Base-by-base conservation (phyloP, 2,888 invertebrate species). In the Lithophane semibrunnea region DNA sequence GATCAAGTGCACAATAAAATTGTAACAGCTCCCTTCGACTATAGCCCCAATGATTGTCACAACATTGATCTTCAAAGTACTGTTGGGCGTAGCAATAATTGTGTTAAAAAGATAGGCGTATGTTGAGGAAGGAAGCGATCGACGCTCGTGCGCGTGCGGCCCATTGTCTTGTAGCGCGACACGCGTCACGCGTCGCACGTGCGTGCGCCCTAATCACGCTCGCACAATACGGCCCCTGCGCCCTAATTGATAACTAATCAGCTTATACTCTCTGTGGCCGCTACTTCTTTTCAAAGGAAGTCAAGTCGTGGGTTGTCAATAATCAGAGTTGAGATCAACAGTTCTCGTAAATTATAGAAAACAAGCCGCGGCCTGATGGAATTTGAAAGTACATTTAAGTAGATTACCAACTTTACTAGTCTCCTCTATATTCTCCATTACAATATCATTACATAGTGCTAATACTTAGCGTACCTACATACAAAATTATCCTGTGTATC, bases 101-200 rank as follows among this genome's bases (percentile, higher is more conserved):
- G 84, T 83, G 86, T 93, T 92, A 93, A 91, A 93, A 90, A 87
- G 77, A 91, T 91, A 91, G 92, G 90, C 91, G 92, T 84, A 73
- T 58, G 74, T 63, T 70, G 67, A 91, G 92, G 93, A 92, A 92
- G 92, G 91, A 92, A 92, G 88, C 89, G 88, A 87, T 88, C 87
- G 87, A 47, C 72, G 75, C 49, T 47, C 71, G 80, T 7, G 47
- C 89, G 82, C 89, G 90, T 86, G 88, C 67, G 80, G 47, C 42
- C 79, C 44, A 85, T 82, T 83, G 86, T 83, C 77, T 65, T 47
- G 64, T 47, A 49, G 67, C 61, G 56, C 68, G 76, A 65, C 67
- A 65, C 68, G 76, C 79, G 73, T 52, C 80, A 67, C 82, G 77
- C 76, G 47, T n/a, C 65, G n/a, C 77, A 75, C 81, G 85, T 79